Percentiles rank a stretch among this genome's conserved stretches.
phyloP scores from a whole-genome alignment of 2,888 invertebrate genomes.

The Exocentrus adspersus region DNA sequence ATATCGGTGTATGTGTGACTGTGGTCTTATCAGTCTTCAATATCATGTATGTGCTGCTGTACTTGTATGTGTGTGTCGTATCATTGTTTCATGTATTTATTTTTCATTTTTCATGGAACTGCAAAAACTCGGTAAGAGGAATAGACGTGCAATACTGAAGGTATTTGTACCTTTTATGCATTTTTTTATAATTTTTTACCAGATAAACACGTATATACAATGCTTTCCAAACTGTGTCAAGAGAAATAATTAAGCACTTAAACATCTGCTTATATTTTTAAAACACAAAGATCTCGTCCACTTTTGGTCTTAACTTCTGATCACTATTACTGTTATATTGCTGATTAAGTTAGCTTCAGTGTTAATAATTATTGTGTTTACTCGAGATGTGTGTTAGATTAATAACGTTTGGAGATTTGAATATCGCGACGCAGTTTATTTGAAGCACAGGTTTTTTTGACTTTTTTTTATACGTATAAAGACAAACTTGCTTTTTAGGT shows the following conservation, averaged over 20 bases:
- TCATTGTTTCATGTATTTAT: constrained; percentile 24
- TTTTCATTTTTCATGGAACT: constrained; percentile 15
- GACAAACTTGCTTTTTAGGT: constrained; percentile 35
- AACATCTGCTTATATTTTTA: background rate
- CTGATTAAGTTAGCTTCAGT: too few species aligned
- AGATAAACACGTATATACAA: too few species aligned
- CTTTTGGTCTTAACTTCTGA: too few species aligned
- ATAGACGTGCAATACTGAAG: constrained; percentile 36
- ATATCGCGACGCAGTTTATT: constrained; percentile 28
- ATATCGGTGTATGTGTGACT: constrained; percentile 45
- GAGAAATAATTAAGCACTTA: too few species aligned
- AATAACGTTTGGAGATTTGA: constrained; percentile 18
- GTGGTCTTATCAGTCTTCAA: constrained; percentile 1
- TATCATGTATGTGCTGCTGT: constrained; percentile 17
- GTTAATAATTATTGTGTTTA: too few species aligned
- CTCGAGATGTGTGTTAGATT: too few species aligned
- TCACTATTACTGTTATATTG: too few species aligned
- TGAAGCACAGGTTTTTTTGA: constrained; percentile 41
- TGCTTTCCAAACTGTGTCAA: constrained; percentile 3
- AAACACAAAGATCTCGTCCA: too few species aligned
- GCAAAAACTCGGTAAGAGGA: constrained; percentile 10
- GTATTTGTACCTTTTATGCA: constrained; percentile 16
- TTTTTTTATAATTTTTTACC: constrained; percentile 9
- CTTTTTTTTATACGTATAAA: constrained; percentile 28
- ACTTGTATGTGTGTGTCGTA: constrained; percentile 10